Evolutionary conservation across 2,888 invertebrate species (phyloP).

Genomic region (Lottia scabra): DNA sequence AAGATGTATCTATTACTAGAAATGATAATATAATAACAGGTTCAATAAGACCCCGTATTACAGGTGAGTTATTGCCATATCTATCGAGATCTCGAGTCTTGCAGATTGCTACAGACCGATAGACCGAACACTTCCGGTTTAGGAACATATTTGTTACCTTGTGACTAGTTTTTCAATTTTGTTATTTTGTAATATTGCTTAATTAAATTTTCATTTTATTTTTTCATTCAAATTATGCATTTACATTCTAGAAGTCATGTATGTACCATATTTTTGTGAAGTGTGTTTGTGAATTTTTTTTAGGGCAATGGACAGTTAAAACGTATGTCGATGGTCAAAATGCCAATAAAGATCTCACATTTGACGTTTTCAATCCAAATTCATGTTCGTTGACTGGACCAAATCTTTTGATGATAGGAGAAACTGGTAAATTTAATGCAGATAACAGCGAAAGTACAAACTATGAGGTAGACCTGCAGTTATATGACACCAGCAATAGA

Average conservation of each 20-base stretch:
- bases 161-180: no score
- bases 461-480: not conserved
- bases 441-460: not conserved
- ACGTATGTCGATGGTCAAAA: slow-evolving; percentile 78
- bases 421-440: slow-evolving; percentile 69
- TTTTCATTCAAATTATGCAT: no score
- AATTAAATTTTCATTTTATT: no score
- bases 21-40: not conserved
- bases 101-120: no score
- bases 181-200: no score
- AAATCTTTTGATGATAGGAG: slow-evolving; percentile 69
- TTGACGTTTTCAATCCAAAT: slow-evolving; percentile 75
- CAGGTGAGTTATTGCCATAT: not conserved
- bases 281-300: no score
- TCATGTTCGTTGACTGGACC: slow-evolving; percentile 69
- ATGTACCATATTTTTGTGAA: no score
- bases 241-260: no score
- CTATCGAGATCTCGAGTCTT: no score
- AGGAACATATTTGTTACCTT: no score
- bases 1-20: not conserved
- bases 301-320: slow-evolving; percentile 56
- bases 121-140: no score
- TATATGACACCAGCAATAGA: not conserved
- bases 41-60: not conserved
- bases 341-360: slow-evolving; percentile 77